phyloP scores from a whole-genome alignment of 2,888 invertebrate species.

The Endomychus coccineus region DNA sequence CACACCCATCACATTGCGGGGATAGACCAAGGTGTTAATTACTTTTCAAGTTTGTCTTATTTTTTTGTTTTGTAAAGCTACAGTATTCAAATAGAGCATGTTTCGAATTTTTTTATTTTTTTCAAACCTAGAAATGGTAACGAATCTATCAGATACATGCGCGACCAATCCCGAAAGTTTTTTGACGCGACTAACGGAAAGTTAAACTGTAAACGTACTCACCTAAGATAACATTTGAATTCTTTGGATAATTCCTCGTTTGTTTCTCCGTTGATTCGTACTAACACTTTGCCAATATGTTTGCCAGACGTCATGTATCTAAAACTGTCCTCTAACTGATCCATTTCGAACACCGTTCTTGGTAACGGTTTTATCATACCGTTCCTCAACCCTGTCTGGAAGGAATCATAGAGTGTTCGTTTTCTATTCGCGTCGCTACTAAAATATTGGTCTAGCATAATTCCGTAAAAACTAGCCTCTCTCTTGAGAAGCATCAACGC shows the following conservation, averaged over 20 bases:
- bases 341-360: conserved; percentile 54
- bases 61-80: too few relatives aligned
- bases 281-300: conserved; percentile 70
- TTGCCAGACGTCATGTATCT: conserved; percentile 60
- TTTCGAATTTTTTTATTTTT: too few relatives aligned
- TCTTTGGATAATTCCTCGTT: conserved; percentile 6
- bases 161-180: too few relatives aligned
- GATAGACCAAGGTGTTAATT: too few relatives aligned
- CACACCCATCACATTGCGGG: too few relatives aligned
- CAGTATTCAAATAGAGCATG: too few relatives aligned
- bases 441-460: conserved; percentile 45
- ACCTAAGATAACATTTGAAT: too few relatives aligned
- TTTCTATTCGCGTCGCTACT: conserved; percentile 44
- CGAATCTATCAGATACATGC: too few relatives aligned
- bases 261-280: conserved; percentile 38
- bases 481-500: conserved; percentile 62
- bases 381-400: conserved; percentile 47
- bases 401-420: conserved; percentile 44
- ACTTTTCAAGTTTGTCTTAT: too few relatives aligned
- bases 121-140: too few relatives aligned
- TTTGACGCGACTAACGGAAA: too few relatives aligned
- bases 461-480: conserved; percentile 67
- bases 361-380: conserved; percentile 65
- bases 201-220: too few relatives aligned
- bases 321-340: conserved; percentile 67